These are phyloP conservation scores for Microctenopoma stevenorrisi DNA, from an alignment of 2,797 vertebrate species.

Conservation along the genomic window DNA sequence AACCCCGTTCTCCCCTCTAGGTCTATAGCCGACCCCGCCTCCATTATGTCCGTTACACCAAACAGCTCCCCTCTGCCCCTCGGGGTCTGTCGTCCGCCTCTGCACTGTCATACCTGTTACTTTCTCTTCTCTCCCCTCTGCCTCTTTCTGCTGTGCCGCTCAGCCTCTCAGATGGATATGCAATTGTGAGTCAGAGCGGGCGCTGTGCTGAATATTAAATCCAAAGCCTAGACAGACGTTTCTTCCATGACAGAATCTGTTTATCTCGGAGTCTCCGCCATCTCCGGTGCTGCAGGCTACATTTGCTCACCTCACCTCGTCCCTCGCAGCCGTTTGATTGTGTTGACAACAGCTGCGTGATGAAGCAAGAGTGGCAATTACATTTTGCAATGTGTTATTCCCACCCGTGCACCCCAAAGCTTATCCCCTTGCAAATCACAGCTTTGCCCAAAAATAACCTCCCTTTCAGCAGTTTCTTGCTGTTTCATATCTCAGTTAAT, in stretches of 20 bases:
- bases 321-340: conserved; percentile 62
- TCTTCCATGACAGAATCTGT: conserved; percentile 67
- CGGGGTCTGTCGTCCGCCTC: conserved; percentile 57
- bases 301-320: conserved; percentile 63
- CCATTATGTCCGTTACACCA: conserved; percentile 39
- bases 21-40: conserved; percentile 39
- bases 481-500: conserved; percentile 12
- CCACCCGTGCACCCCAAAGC: conserved; percentile 41
- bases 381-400: conserved; percentile 63
- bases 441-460: conserved; percentile 46
- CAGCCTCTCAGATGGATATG: conserved; percentile 61
- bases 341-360: conserved; percentile 72
- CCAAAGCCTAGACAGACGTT: conserved; percentile 57
- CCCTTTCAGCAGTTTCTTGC: conserved; percentile 25
- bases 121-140: conserved; percentile 38
- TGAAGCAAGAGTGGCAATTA: conserved; percentile 68
- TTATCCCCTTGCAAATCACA: conserved; percentile 36
- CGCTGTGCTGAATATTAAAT: conserved; percentile 71
- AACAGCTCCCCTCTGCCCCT: conserved; percentile 57
- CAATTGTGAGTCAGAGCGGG: conserved; percentile 61
- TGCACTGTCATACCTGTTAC: conserved; percentile 65
- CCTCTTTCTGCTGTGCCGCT: conserved; percentile 39
- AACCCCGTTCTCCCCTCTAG: conserved; percentile 37
- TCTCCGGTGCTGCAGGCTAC: conserved; percentile 57
- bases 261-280: conserved; percentile 62